Percentiles rank a stretch among this genome's conserved stretches.
Conservation (phyloP, 2,113 vertebrate genomes). For the Periophthalmodon schlosseri region DNA sequence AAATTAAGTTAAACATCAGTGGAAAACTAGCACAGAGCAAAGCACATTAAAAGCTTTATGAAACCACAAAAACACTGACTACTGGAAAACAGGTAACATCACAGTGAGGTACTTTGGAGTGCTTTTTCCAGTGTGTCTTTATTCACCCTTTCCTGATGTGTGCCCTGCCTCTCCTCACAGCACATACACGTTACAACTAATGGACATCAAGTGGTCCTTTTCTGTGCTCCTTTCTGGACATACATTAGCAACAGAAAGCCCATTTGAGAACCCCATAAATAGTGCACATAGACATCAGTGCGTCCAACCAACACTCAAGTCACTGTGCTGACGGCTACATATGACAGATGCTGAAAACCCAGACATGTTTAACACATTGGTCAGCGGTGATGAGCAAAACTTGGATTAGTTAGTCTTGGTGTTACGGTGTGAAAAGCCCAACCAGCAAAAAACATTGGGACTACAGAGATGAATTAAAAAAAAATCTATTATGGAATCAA, state of each 20-base stretch:
- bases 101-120: conserved; percentile 57
- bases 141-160: conserved; percentile 50
- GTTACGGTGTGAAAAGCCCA: background rate
- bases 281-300: conserved; percentile 22
- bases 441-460: background rate
- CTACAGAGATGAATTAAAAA: background rate
- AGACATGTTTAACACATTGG: conserved; percentile 72
- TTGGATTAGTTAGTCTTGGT: conserved; percentile 15
- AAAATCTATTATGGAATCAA: background rate
- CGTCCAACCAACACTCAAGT: conserved; percentile 16
- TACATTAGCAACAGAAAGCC: conserved; percentile 69
- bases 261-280: conserved; percentile 61
- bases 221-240: conserved; percentile 58
- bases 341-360: conserved; percentile 71
- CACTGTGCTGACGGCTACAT: conserved; percentile 28
- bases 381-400: conserved; percentile 48
- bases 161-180: conserved; percentile 50
- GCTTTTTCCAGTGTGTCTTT: conserved; percentile 64
- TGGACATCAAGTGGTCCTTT: conserved; percentile 79
- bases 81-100: conserved; percentile 60
- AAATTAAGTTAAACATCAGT: conserved; percentile 62
- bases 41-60: conserved; percentile 66
- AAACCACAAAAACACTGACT: conserved; percentile 34
- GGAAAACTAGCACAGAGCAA: conserved; percentile 41
- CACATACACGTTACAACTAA: conserved; percentile 76